Evolutionary conservation across 1,140 invertebrate genomes (phyloP).

Genomic region (Lycorma delicatula): DNA sequence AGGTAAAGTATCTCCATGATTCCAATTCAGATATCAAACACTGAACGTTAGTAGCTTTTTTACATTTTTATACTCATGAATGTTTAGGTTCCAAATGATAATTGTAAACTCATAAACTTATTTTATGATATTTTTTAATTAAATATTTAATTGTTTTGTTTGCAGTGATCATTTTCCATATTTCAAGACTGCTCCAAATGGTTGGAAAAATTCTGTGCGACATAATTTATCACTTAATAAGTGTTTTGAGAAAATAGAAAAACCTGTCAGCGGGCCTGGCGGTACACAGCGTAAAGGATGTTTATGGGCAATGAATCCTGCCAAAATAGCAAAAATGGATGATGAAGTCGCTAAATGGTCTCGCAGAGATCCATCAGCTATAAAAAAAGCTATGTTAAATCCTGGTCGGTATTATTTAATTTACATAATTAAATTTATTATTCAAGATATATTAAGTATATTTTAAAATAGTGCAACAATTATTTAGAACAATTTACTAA

Average conservation of each 20-base stretch:
- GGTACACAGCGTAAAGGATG: slow-evolving; percentile 79
- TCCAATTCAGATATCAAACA: too few relatives aligned
- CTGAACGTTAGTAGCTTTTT: too few relatives aligned
- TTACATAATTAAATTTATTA: too few relatives aligned
- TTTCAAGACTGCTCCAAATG: slow-evolving; percentile 93
- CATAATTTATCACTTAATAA: slow-evolving; percentile 95
- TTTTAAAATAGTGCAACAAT: too few relatives aligned
- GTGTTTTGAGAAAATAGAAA: slow-evolving; percentile 96
- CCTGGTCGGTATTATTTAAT: slow-evolving; percentile 49
- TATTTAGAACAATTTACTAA: too few relatives aligned
- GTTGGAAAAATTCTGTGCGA: slow-evolving; percentile 96
- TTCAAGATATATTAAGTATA: too few relatives aligned
- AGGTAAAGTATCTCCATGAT: too few relatives aligned
- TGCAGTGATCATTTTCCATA: slow-evolving; percentile 93
- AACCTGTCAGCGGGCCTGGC: slow-evolving; percentile 68
- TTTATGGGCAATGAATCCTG: slow-evolving; percentile 93
- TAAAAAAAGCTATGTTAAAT: slow-evolving; percentile 82
- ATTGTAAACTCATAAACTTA: too few relatives aligned
- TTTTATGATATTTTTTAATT: not conserved
- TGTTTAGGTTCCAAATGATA: too few relatives aligned
- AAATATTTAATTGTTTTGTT: slow-evolving; percentile 33
- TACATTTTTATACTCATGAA: too few relatives aligned
- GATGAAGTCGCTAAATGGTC: slow-evolving; percentile 96
- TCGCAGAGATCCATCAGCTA: slow-evolving; percentile 79
- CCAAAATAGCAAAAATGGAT: slow-evolving; percentile 91